These are phyloP conservation scores for Augiades crinisus DNA, from an alignment of 2,888 invertebrate species.

Conservation along the genomic window DNA sequence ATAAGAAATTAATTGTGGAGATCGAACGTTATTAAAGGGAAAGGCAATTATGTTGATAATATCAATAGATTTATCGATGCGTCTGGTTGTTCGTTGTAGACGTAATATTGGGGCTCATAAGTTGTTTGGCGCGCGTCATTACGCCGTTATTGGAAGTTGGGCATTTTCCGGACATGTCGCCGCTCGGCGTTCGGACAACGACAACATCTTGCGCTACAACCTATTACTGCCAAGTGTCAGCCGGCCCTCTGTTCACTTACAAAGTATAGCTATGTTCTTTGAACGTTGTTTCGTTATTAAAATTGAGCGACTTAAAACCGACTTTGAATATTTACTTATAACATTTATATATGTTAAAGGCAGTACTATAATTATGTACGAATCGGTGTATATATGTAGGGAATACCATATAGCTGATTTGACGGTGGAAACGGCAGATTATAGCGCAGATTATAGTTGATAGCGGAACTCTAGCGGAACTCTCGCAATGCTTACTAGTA, in stretches of 20 bases:
- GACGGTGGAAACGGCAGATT: too few species aligned
- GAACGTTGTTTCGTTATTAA: constrained; percentile 18
- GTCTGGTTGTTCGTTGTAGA: constrained; percentile 33
- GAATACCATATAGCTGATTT: too few species aligned
- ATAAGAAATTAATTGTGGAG: not conserved
- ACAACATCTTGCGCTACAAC: constrained; percentile 75
- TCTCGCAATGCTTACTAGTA: too few species aligned
- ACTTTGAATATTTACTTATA: too few species aligned
- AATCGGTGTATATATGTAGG: too few species aligned
- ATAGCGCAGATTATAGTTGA: too few species aligned
- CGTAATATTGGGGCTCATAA: constrained; percentile 53
- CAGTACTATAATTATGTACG: too few species aligned
- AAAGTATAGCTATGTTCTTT: constrained; percentile 7
- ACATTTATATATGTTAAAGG: too few species aligned
- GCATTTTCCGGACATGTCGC: constrained; percentile 55
- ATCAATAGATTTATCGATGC: constrained; percentile 8
- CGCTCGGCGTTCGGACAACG: constrained; percentile 39
- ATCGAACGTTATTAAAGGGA: not conserved
- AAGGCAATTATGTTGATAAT: constrained; percentile 10
- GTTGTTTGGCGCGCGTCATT: constrained; percentile 65
- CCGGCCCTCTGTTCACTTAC: constrained; percentile 19
- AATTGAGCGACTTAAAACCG: constrained; percentile 3
- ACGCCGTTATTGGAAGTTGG: constrained; percentile 73
- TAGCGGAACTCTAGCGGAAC: too few species aligned
- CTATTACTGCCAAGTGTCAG: constrained; percentile 71